Conservation (phyloP, 2,888 invertebrate genomes). For the Oeneis ivallda region DNA sequence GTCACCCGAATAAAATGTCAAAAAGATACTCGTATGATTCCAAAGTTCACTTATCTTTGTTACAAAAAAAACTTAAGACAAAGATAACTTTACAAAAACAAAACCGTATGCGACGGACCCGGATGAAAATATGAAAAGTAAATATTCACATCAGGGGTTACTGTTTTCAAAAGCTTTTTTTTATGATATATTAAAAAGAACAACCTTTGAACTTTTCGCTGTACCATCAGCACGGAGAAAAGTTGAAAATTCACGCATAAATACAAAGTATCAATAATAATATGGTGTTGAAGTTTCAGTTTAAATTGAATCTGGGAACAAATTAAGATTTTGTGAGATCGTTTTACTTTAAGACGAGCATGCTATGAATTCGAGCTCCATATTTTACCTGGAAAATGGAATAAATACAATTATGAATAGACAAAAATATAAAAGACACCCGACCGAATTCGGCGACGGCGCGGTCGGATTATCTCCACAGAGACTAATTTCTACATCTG, state of each 20-base stretch:
- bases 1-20: too few relatives aligned
- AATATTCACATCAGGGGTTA: slow-evolving; percentile 15
- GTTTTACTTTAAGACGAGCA: background rate
- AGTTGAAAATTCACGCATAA: slow-evolving; percentile 39
- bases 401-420: background rate
- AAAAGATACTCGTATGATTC: background rate
- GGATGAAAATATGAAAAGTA: slow-evolving; percentile 17
- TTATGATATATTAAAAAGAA: slow-evolving; percentile 32
- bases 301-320: slow-evolving; percentile 28
- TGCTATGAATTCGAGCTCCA: too few relatives aligned
- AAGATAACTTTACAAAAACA: slow-evolving; percentile 11
- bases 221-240: slow-evolving; percentile 30
- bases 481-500: too few relatives aligned
- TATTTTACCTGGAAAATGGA: background rate
- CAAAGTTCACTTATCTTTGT: background rate
- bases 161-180: slow-evolving; percentile 14
- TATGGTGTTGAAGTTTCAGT: slow-evolving; percentile 30
- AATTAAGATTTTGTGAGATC: slow-evolving; percentile 13
- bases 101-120: slow-evolving; percentile 3
- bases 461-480: too few relatives aligned
- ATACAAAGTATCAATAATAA: slow-evolving; percentile 39
- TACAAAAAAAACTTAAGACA: background rate
- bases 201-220: slow-evolving; percentile 31
- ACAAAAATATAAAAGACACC: too few relatives aligned
- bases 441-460: too few relatives aligned